Evolutionary conservation across 1,140 invertebrate species (phyloP).

Genomic region (Papilio polyxenes): DNA sequence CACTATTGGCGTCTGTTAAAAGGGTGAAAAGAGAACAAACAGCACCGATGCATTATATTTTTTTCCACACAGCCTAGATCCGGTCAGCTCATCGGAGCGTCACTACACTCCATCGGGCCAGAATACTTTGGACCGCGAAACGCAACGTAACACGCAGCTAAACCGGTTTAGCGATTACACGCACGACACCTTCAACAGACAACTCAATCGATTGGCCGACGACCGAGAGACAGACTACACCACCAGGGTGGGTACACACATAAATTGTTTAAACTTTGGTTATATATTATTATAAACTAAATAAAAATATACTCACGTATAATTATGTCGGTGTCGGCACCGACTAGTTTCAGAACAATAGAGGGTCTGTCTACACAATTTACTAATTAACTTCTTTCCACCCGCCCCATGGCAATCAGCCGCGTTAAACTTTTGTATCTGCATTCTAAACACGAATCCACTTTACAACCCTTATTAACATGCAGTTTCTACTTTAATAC

Average conservation of each 20-base stretch:
- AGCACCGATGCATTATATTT: neutral
- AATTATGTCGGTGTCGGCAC: too few species aligned
- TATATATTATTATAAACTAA: neutral
- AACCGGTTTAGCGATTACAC: slow-evolving; percentile 81
- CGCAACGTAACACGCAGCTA: slow-evolving; percentile 82
- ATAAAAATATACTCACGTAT: neutral
- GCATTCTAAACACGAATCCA: neutral
- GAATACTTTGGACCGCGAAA: slow-evolving; percentile 80
- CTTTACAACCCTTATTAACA: slow-evolving; percentile 8
- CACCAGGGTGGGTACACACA: slow-evolving; percentile 61
- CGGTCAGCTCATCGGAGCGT: slow-evolving; percentile 67
- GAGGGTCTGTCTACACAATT: slow-evolving; percentile 58
- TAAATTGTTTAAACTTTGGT: neutral
- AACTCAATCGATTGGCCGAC: slow-evolving; percentile 72
- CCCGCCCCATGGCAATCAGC: neutral
- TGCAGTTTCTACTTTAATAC: neutral
- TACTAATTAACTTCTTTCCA: slow-evolving; percentile 26
- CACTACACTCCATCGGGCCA: slow-evolving; percentile 47
- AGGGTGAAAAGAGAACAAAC: neutral
- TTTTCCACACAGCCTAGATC: slow-evolving; percentile 55
- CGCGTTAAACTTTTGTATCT: neutral
- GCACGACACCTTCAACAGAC: slow-evolving; percentile 71
- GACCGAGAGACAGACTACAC: slow-evolving; percentile 68
- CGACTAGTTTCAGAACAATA: too few species aligned
- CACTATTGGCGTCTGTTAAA: neutral